Conservation (phyloP, 2,113 vertebrate species). For the Grantiella picta region DNA sequence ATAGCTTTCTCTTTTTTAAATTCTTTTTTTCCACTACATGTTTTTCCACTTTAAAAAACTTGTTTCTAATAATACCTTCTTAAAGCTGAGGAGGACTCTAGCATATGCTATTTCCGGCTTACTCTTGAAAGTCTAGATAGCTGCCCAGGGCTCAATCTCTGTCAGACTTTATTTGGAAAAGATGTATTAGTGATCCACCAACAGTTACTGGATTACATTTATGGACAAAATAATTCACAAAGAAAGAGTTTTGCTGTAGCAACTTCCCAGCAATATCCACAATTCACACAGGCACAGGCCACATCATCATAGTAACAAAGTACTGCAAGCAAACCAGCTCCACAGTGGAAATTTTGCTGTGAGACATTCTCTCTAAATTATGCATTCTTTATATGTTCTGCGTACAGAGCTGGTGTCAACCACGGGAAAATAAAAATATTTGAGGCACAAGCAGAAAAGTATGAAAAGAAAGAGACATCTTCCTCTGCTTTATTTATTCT, state of each 20-base stretch:
- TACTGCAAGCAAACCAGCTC: background rate
- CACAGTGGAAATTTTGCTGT: background rate
- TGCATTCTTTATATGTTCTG: background rate
- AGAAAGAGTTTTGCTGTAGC: background rate
- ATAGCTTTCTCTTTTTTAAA: background rate
- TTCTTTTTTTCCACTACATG: background rate
- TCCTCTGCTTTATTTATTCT: background rate
- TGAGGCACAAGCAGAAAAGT: background rate
- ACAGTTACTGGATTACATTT: background rate
- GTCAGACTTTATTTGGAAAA: background rate
- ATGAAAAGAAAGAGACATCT: background rate
- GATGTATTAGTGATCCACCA: background rate
- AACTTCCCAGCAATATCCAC: background rate
- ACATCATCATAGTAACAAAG: background rate
- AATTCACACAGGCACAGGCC: background rate
- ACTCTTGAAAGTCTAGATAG: background rate
- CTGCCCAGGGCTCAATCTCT: background rate
- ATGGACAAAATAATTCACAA: background rate
- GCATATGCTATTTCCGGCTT: background rate
- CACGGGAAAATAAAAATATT: background rate
- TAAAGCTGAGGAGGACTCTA: background rate
- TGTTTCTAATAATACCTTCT: background rate
- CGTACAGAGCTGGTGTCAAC: background rate
- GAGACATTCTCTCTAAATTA: background rate
- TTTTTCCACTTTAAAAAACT: background rate